Conservation (phyloP, 2,888 invertebrate species). For the Temnothorax rugatulus region DNA sequence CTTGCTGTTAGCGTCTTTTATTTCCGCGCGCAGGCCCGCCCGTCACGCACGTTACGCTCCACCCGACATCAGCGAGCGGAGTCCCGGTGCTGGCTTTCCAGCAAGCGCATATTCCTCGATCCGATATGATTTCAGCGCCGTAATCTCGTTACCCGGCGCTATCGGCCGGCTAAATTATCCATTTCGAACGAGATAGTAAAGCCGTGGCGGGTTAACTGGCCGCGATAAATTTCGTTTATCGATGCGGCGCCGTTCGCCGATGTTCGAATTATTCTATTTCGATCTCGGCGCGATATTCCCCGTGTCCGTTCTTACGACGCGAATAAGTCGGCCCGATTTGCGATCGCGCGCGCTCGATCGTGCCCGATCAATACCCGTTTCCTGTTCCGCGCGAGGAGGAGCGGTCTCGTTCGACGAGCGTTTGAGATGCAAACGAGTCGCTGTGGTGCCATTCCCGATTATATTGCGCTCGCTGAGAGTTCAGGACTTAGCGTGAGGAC, state of each 20-base stretch:
- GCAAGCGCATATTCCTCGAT: slow-evolving; percentile 53
- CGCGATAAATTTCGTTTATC: slow-evolving; percentile 77
- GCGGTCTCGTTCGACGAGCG: slow-evolving; percentile 25
- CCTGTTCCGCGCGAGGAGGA: background rate
- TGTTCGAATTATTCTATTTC: slow-evolving; percentile 59
- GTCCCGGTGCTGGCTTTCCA: slow-evolving; percentile 13
- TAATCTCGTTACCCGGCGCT: slow-evolving; percentile 58
- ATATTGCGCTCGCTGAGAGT: slow-evolving; percentile 36
- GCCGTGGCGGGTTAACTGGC: slow-evolving; percentile 54
- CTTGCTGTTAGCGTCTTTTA: slow-evolving; percentile 40
- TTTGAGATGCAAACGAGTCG: slow-evolving; percentile 50
- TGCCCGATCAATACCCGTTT: slow-evolving; percentile 27
- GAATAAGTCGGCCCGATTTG: slow-evolving; percentile 35
- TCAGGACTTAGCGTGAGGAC: slow-evolving; percentile 44
- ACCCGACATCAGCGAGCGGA: background rate
- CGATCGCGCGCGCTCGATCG: slow-evolving; percentile 31
- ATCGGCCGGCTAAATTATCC: slow-evolving; percentile 57
- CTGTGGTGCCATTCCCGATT: slow-evolving; percentile 25
- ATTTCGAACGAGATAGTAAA: slow-evolving; percentile 58
- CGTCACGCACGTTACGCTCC: slow-evolving; percentile 51
- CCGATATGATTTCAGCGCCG: slow-evolving; percentile 44
- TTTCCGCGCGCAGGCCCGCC: slow-evolving; percentile 5
- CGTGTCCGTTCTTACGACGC: slow-evolving; percentile 24
- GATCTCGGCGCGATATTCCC: slow-evolving; percentile 41
- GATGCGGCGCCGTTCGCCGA: slow-evolving; percentile 62